These are phyloP conservation scores for Brienomyrus brachyistius DNA, from an alignment of 2,113 vertebrate genomes.

Conservation along the genomic window DNA sequence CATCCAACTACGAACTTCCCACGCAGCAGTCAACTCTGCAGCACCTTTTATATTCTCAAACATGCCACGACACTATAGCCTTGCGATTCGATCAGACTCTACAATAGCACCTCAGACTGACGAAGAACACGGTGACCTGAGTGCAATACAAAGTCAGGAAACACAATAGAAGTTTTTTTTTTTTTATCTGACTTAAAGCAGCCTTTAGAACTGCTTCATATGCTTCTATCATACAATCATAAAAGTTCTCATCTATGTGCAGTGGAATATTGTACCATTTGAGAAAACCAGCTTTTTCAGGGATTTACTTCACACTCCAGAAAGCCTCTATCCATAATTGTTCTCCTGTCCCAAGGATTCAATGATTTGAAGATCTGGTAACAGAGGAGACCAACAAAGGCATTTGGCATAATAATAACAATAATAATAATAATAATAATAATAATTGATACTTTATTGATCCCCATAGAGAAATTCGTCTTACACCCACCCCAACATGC, in stretches of 20 bases:
- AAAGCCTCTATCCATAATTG: not conserved
- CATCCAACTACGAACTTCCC: not conserved
- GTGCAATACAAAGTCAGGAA: not conserved
- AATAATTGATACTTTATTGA: not conserved
- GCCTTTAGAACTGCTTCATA: not conserved
- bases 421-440: too few relatives aligned
- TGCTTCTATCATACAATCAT: not conserved
- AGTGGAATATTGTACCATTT: not conserved
- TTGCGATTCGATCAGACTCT: not conserved
- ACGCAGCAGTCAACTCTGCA: not conserved
- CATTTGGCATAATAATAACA: not conserved
- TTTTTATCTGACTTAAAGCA: not conserved
- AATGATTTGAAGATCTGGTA: not conserved
- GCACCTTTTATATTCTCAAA: not conserved
- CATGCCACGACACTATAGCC: not conserved
- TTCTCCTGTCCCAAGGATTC: not conserved
- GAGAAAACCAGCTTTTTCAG: not conserved
- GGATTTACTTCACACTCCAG: not conserved
- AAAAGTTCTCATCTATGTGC: not conserved
- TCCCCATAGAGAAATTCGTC: not conserved
- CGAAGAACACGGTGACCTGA: not conserved
- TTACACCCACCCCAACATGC: too few relatives aligned
- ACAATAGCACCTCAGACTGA: not conserved
- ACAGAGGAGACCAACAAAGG: not conserved
- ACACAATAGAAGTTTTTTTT: not conserved